A percentile compares a stretch with the other conserved stretches of the same genome.
Evolutionary conservation across 2,797 vertebrate genomes (phyloP).

Genomic region (Platalea minor): DNA sequence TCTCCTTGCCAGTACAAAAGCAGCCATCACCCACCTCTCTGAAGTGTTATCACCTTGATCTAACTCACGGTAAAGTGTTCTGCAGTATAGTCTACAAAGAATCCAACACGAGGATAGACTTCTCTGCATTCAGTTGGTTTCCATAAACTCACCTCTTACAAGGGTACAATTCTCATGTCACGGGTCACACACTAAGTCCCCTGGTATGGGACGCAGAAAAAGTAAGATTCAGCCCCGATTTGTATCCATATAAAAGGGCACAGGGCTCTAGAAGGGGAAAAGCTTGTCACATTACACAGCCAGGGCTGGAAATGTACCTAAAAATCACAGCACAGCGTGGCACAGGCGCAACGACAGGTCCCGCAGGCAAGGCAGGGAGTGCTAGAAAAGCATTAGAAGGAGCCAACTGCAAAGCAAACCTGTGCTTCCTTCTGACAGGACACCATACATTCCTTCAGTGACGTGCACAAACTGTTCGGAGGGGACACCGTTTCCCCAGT

Average conservation of each 20-base stretch:
- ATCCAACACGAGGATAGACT: not conserved
- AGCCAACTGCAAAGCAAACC: not conserved
- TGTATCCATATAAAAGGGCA: not conserved
- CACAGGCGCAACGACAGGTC: not conserved
- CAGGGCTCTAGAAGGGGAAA: not conserved
- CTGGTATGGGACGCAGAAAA: not conserved
- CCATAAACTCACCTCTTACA: not conserved
- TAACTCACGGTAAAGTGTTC: not conserved
- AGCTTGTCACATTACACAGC: not conserved
- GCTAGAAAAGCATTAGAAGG: not conserved
- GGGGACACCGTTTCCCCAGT: not conserved
- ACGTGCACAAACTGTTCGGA: fast-evolving
- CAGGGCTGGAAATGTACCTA: not conserved
- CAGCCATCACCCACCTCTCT: not conserved
- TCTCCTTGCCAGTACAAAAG: not conserved
- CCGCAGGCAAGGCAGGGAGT: not conserved
- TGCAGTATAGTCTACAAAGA: not conserved
- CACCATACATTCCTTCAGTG: not conserved
- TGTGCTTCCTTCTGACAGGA: not conserved
- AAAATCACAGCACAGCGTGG: not conserved
- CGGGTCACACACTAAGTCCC: not conserved
- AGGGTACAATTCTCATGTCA: not conserved
- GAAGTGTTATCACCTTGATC: not conserved
- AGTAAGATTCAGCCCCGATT: not conserved
- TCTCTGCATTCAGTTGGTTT: fast-evolving